Percentiles rank a stretch among this genome's conserved stretches.
These are phyloP conservation scores for Hirtodrosophila alboralis DNA, from an alignment of 2,888 invertebrate genomes.

Conservation along the genomic window DNA sequence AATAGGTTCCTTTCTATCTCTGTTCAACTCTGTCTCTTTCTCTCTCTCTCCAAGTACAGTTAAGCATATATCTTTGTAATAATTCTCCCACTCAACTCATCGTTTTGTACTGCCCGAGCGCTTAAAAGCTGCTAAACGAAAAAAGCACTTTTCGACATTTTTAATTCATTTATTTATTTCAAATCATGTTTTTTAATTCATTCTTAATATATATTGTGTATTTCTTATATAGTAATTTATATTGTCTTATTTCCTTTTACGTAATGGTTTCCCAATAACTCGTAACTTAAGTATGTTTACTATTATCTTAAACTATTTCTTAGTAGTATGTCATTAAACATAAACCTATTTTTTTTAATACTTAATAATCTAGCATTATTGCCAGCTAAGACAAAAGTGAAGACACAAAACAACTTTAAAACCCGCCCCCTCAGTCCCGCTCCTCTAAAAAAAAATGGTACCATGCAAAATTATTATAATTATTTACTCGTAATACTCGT, in stretches of 20 bases:
- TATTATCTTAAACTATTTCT: constrained; percentile 32
- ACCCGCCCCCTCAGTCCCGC: neutral
- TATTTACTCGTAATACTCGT: constrained; percentile 34
- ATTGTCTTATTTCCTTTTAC: constrained; percentile 13
- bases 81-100: constrained; percentile 29
- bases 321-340: constrained; percentile 71
- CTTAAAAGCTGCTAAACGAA: constrained; percentile 58
- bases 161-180: constrained; percentile 35
- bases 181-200: constrained; percentile 35
- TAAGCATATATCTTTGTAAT: constrained; percentile 33
- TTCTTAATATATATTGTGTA: constrained; percentile 38
- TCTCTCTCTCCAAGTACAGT: constrained; percentile 20
- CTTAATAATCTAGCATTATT: constrained; percentile 36
- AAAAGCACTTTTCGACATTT: constrained; percentile 53
- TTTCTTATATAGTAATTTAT: too few relatives aligned
- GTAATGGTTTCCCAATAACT: constrained; percentile 26
- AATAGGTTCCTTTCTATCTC: constrained; percentile 21
- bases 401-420: constrained; percentile 5
- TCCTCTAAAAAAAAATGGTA: constrained; percentile 6
- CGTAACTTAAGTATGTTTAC: constrained; percentile 34
- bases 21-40: constrained; percentile 26
- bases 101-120: constrained; percentile 45
- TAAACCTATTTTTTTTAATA: constrained; percentile 42
- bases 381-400: constrained; percentile 23
- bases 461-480: constrained; percentile 40